Conservation (phyloP, 2,113 vertebrate genomes). For the Prochilodus magdalenae region DNA sequence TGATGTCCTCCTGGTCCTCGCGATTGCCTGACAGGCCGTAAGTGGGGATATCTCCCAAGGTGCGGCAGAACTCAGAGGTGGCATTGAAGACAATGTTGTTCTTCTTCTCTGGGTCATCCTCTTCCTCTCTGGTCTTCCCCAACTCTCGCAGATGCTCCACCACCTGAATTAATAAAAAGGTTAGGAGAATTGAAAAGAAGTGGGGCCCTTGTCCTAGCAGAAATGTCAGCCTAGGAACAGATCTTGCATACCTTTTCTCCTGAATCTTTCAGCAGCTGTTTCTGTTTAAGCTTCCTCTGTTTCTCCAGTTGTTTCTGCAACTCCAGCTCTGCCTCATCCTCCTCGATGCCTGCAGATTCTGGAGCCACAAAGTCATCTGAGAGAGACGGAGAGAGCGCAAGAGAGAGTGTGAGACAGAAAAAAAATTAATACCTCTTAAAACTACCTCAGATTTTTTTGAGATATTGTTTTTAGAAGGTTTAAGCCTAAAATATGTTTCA, state of each 20-base stretch:
- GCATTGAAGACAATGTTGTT: slow-evolving; percentile 90
- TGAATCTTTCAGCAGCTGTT: slow-evolving; percentile 83
- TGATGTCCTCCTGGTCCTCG: slow-evolving; percentile 90
- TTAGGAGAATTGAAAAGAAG: neutral
- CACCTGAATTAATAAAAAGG: slow-evolving; percentile 53
- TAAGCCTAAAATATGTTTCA: no score
- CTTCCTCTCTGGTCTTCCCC: neutral
- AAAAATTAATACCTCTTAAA: no score
- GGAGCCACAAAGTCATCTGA: slow-evolving; percentile 67
- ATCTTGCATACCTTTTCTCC: slow-evolving; percentile 77
- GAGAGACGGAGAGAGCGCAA: neutral
- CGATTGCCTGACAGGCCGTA: slow-evolving; percentile 90
- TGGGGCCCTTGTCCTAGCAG: no score
- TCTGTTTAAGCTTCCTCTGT: slow-evolving; percentile 83
- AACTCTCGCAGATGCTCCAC: slow-evolving; percentile 61
- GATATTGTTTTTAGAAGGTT: no score
- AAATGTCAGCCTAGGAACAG: neutral
- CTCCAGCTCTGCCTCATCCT: slow-evolving; percentile 87
- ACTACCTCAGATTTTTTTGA: no score
- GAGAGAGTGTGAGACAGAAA: no score
- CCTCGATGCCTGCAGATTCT: slow-evolving; percentile 77
- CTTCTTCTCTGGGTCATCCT: slow-evolving; percentile 80
- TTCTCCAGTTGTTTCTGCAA: slow-evolving; percentile 92
- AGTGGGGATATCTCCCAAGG: slow-evolving; percentile 90
- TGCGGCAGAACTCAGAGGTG: slow-evolving; percentile 91